phyloP scores from a whole-genome alignment of 1,140 invertebrate species.

The Paralvinella palmiformis region DNA sequence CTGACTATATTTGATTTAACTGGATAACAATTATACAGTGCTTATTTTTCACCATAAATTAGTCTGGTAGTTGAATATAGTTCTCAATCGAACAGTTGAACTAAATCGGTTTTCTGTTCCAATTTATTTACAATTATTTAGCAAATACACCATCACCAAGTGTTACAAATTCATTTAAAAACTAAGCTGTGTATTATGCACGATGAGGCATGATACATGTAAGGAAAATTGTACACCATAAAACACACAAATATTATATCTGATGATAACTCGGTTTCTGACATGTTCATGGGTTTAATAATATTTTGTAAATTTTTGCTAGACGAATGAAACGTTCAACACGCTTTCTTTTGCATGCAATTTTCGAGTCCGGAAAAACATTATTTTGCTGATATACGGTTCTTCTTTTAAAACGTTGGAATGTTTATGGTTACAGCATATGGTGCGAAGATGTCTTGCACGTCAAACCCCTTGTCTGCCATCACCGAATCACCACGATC shows the following conservation, averaged over 20 bases:
- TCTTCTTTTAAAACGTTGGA: conserved; percentile 4
- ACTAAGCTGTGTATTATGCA: too few relatives aligned
- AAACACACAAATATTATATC: conserved; percentile 23
- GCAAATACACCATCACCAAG: too few relatives aligned
- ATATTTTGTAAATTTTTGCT: conserved; percentile 13
- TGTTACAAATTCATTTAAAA: too few relatives aligned
- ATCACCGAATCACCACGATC: conserved; percentile 1
- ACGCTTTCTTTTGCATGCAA: conserved; percentile 5
- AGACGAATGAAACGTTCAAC: conserved; percentile 7
- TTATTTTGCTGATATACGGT: conserved; percentile 1
- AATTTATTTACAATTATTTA: too few relatives aligned
- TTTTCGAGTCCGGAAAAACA: conserved; percentile 3
- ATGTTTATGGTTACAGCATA: conserved; percentile 7
- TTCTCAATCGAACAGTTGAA: too few relatives aligned
- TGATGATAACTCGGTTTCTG: conserved; percentile 12
- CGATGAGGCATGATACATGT: conserved; percentile 22
- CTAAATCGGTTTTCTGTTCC: too few relatives aligned
- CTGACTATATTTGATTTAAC: too few relatives aligned
- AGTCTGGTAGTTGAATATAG: too few relatives aligned
- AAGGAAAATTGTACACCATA: conserved; percentile 20
- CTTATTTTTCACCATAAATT: too few relatives aligned
- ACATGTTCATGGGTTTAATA: conserved; percentile 10
- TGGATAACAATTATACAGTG: too few relatives aligned
- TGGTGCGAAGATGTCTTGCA: conserved; percentile 8
- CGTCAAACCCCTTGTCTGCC: conserved; percentile 14